These are phyloP conservation scores for Cyprinella venusta DNA, from an alignment of 2,797 vertebrate species.

Conservation along the genomic window DNA sequence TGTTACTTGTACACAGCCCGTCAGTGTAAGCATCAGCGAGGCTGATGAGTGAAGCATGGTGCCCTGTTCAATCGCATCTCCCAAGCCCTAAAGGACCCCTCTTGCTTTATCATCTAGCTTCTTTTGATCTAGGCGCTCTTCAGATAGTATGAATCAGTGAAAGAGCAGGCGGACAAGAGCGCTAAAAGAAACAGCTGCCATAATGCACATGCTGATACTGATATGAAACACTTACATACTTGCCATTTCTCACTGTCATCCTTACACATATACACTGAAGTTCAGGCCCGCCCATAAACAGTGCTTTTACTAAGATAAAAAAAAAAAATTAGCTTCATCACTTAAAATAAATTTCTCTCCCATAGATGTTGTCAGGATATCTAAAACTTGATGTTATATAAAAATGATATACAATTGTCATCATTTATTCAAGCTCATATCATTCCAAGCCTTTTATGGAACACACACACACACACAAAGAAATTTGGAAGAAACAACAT, in stretches of 20 bases:
- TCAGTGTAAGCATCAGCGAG: constrained; percentile 81
- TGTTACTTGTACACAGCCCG: constrained; percentile 84
- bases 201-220: constrained; percentile 72
- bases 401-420: not conserved
- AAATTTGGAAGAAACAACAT: not conserved
- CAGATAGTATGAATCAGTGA: constrained; percentile 78
- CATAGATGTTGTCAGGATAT: constrained; percentile 31
- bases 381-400: constrained; percentile 7
- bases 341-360: constrained; percentile 24
- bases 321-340: not conserved
- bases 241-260: constrained; percentile 68
- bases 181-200: constrained; percentile 83
- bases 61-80: constrained; percentile 80
- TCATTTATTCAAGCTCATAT: not conserved
- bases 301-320: constrained; percentile 6
- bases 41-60: constrained; percentile 90
- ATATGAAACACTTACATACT: constrained; percentile 76
- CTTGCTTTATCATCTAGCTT: constrained; percentile 72
- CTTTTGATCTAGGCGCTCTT: constrained; percentile 85
- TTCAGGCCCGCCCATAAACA: constrained; percentile 33
- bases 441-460: not conserved
- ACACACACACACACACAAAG: not conserved
- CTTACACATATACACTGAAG: constrained; percentile 54
- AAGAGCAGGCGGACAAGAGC: constrained; percentile 70
- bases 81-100: constrained; percentile 82